These are phyloP conservation scores for Holothuria leucospilota DNA, from an alignment of 53 echinoderm and acorn worm genomes.

Conservation along the genomic window DNA sequence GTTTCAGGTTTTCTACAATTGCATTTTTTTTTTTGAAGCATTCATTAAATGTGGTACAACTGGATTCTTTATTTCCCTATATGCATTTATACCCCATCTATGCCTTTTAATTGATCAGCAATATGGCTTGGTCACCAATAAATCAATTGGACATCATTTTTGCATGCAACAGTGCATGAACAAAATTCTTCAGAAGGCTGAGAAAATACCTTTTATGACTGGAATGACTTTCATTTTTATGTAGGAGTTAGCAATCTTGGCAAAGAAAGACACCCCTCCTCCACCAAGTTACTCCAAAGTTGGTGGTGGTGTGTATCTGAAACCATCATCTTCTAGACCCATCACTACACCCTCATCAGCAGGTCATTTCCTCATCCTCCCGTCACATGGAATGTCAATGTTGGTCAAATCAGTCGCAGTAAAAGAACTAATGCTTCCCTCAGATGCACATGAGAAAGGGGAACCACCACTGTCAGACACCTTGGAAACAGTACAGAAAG, in stretches of 20 bases:
- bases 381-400: constrained; percentile 73
- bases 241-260: constrained; percentile 27
- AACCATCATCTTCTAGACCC: background rate
- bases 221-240: too few species aligned
- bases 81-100: too few species aligned
- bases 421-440: constrained; percentile 84
- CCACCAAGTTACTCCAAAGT: background rate
- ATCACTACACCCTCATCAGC: constrained; percentile 39
- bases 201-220: too few species aligned
- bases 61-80: too few species aligned
- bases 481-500: constrained; percentile 54
- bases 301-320: constrained; percentile 8
- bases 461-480: constrained; percentile 75
- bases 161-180: too few species aligned
- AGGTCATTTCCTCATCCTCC: constrained; percentile 84
- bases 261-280: constrained; percentile 65
- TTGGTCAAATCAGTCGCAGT: constrained; percentile 82
- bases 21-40: too few species aligned
- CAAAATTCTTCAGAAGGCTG: too few species aligned
- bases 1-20: too few species aligned
- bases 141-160: too few species aligned
- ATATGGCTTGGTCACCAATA: too few species aligned
- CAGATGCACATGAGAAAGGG: constrained; percentile 60
- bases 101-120: too few species aligned
- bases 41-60: too few species aligned